Percentiles rank a stretch among this genome's conserved stretches.
phyloP scores from a whole-genome alignment of 1,140 invertebrate genomes.

The Manduca sexta region DNA sequence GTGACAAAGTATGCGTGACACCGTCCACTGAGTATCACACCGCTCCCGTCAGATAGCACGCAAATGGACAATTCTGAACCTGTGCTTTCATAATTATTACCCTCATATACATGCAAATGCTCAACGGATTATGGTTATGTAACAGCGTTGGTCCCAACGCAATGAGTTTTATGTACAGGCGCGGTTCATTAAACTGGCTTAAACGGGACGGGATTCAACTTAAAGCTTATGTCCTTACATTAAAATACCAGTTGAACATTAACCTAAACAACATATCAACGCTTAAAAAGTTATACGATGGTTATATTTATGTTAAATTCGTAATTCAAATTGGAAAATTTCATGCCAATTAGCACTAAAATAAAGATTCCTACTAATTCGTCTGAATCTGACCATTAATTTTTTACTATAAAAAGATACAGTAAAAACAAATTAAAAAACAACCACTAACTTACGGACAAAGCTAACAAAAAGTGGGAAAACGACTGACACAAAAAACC shows the following conservation, averaged over 20 bases:
- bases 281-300: no score
- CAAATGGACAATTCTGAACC: conserved; percentile 18
- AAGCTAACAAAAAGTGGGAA: not conserved
- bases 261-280: no score
- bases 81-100: conserved; percentile 9
- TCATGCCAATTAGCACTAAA: no score
- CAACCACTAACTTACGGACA: not conserved
- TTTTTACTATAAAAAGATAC: not conserved
- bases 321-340: no score
- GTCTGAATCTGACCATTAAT: no score
- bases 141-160: not conserved
- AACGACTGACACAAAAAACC: not conserved
- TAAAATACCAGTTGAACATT: no score
- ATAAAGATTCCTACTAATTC: no score
- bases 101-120: conserved; percentile 5
- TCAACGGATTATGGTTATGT: no score
- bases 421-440: not conserved
- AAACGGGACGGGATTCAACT: no score
- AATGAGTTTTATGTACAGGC: not conserved
- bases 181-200: not conserved
- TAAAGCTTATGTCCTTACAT: no score
- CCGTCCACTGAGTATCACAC: not conserved
- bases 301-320: no score
- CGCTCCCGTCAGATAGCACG: conserved; percentile 17
- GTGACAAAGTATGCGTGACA: conserved; percentile 9